Evolutionary conservation across 2,113 vertebrate species (phyloP).

Genomic region (Baryphthengus martii): DNA sequence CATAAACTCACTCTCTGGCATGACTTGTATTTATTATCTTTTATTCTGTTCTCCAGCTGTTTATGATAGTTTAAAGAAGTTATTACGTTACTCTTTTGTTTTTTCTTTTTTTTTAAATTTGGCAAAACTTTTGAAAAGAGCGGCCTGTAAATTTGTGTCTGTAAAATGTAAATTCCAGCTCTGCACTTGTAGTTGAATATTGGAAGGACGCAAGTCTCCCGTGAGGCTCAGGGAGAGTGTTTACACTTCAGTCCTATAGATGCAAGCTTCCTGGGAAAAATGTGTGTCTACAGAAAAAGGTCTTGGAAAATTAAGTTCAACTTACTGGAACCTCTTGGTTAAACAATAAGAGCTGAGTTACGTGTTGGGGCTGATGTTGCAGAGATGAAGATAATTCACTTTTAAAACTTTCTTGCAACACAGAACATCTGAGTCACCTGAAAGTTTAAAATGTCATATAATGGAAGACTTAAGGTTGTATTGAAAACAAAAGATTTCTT

Average conservation of each 20-base stretch:
- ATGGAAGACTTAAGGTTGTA: background rate
- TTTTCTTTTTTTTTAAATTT: background rate
- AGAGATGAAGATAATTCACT: background rate
- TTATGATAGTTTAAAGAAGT: background rate
- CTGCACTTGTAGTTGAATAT: background rate
- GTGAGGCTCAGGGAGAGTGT: background rate
- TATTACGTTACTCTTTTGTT: background rate
- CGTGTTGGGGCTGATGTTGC: background rate
- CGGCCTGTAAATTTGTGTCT: background rate
- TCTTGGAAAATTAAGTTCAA: background rate
- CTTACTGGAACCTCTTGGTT: background rate
- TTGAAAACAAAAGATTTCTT: background rate
- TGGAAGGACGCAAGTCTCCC: background rate
- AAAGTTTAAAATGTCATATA: background rate
- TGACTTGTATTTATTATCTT: background rate
- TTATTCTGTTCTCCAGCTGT: background rate
- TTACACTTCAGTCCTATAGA: background rate
- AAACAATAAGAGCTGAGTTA: background rate
- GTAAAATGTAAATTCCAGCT: background rate
- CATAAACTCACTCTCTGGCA: background rate
- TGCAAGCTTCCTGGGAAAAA: background rate
- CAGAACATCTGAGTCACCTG: background rate
- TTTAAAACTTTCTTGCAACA: background rate
- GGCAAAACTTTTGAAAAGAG: background rate
- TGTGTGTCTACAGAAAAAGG: background rate